Percentiles rank a stretch among this genome's conserved stretches.
Evolutionary conservation across 2,888 invertebrate genomes (phyloP).

Genomic region (Adineta ricciae): DNA sequence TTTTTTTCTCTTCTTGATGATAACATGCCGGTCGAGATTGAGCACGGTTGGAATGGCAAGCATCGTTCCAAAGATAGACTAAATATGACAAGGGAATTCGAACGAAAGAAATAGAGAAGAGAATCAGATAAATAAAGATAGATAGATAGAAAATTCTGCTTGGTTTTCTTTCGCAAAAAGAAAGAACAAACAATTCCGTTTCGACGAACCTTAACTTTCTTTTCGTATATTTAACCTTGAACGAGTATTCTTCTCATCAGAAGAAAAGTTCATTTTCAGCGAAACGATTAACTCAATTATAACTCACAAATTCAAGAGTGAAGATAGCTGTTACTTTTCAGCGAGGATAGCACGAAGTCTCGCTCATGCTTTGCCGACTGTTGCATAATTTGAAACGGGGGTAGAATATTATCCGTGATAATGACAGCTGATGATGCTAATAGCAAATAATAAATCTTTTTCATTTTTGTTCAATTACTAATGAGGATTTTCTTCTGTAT

Average conservation of each 20-base stretch:
- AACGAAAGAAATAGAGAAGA: background rate
- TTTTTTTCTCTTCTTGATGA: background rate
- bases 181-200: background rate
- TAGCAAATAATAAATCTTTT: background rate
- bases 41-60: background rate
- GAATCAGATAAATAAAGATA: background rate
- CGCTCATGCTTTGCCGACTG: background rate
- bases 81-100: background rate
- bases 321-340: too few relatives aligned
- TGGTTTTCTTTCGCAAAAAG: background rate
- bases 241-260: background rate
- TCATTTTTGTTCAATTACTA: background rate
- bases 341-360: background rate
- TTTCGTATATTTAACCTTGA: background rate
- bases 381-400: background rate
- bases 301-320: too few relatives aligned
- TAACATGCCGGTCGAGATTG: background rate
- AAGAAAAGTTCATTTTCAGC: too few relatives aligned
- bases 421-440: background rate
- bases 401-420: background rate
- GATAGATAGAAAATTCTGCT: background rate
- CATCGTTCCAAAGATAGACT: background rate
- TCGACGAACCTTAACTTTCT: background rate
- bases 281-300: too few relatives aligned
- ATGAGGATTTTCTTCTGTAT: background rate